Evolutionary conservation across 2,797 vertebrate genomes (phyloP), one percentile per base, ranked within the genome.

Genomic region (Eidolon dupreanum): DNA sequence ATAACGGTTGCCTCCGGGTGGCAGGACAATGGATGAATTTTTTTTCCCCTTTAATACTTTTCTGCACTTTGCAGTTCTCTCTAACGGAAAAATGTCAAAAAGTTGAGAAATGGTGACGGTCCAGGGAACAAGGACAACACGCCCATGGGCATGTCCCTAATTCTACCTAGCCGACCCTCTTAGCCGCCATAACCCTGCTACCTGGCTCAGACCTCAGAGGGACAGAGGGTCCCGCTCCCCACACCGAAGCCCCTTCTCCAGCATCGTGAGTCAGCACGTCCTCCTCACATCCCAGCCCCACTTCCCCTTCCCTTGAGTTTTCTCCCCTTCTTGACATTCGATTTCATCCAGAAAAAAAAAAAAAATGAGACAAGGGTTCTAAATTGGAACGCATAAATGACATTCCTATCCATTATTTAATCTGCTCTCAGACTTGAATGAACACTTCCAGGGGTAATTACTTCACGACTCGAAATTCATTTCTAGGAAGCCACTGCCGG

Each of bases 331-430:
- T 53, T 51, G 92, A 95, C 94, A 78, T 97, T 88, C 89, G 70
- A 63, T 96, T 96, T 95, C 97, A 88, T 75, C 97, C 95, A 97
- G 41, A 88, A 94, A 97, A 92, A 97, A 97, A 97, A 97, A 97
- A 97, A 94, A 97, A 98, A 98, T 96, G 95, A 98, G 96, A 87
- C 93, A 36, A 57, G 78, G 88, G 63, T 92, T 97, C 97, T 97
- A 97, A 98, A 97, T 95, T 95, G 24, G 96, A 97, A 96, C 13
- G 55, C 97, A 84, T 63, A 98, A 97, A 96, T 98, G 95, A 97
- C 97, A 94, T 97, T 96, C 93, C 91, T 96, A 98, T 98, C 97
- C 96, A 98, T 98, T 98, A 98, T 98, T 98, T 98, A 98, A 98
- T 97, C 97, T 94, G 94, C 96, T 97, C 97, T 93, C 97, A 91